phyloP scores from a whole-genome alignment of 2,113 vertebrate genomes.

The Crotalus viridis region DNA sequence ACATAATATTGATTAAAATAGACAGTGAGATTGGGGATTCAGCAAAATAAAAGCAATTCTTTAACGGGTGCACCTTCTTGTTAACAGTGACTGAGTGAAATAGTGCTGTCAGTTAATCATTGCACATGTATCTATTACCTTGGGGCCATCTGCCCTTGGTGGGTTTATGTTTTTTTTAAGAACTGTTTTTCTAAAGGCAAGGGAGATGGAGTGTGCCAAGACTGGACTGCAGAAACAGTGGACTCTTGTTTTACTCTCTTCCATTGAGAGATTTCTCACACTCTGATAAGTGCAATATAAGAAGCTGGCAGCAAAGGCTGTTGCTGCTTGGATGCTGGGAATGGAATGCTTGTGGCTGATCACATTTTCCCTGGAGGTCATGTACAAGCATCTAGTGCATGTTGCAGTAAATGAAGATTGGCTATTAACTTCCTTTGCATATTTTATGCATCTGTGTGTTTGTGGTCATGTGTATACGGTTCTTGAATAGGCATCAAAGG shows the following conservation, averaged over 20 bases:
- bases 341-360: slow-evolving; percentile 3
- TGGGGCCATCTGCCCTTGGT: slow-evolving; percentile 12
- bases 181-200: slow-evolving; percentile 15
- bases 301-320: not conserved
- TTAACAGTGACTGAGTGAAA: slow-evolving; percentile 6
- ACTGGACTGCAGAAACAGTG: not conserved
- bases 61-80: not conserved
- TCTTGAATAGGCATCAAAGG: not conserved
- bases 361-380: not conserved
- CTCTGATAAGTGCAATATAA: slow-evolving; percentile 21
- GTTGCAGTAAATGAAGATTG: not conserved
- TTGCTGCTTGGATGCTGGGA: not conserved
- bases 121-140: not conserved
- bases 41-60: not conserved
- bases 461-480: too few species aligned
- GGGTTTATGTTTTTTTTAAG: not conserved
- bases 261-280: not conserved
- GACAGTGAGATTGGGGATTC: not conserved
- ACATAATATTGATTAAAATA: not conserved
- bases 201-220: not conserved
- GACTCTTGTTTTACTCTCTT: not conserved
- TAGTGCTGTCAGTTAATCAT: not conserved
- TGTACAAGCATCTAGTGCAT: not conserved
- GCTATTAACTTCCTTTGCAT: not conserved
- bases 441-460: not conserved